phyloP scores from a whole-genome alignment of 2,113 vertebrate genomes.

The Poicephalus meyeri region DNA sequence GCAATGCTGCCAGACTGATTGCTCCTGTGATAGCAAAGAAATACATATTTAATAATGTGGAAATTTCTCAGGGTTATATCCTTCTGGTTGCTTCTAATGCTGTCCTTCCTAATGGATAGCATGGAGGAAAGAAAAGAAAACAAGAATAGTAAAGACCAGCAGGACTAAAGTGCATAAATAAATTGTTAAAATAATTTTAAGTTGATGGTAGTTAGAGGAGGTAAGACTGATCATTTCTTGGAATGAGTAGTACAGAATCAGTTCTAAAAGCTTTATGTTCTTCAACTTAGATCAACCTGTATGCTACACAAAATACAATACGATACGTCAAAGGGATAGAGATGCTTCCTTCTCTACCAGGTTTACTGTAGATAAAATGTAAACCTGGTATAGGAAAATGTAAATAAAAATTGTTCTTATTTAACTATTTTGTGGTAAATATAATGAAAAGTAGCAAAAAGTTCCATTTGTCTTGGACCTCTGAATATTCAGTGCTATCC shows the following conservation, averaged over 20 bases:
- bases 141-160: not conserved
- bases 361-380: not conserved
- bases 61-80: not conserved
- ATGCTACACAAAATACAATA: not conserved
- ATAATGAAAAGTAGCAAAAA: not conserved
- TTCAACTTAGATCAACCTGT: not conserved
- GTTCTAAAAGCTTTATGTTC: not conserved
- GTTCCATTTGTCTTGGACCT: not conserved
- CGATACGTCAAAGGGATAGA: not conserved
- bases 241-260: not conserved
- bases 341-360: not conserved
- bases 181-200: not conserved
- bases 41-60: not conserved
- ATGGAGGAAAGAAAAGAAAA: not conserved
- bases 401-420: not conserved
- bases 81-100: not conserved
- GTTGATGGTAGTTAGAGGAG: not conserved
- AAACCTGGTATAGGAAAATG: not conserved
- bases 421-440: not conserved
- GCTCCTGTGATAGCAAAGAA: not conserved
- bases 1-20: constrained; percentile 1
- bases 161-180: not conserved
- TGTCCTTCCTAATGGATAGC: not conserved
- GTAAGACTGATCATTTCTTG: not conserved
- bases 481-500: not conserved